phyloP scores from a whole-genome alignment of 2,797 vertebrate genomes.

The Siniperca scherzeri region DNA sequence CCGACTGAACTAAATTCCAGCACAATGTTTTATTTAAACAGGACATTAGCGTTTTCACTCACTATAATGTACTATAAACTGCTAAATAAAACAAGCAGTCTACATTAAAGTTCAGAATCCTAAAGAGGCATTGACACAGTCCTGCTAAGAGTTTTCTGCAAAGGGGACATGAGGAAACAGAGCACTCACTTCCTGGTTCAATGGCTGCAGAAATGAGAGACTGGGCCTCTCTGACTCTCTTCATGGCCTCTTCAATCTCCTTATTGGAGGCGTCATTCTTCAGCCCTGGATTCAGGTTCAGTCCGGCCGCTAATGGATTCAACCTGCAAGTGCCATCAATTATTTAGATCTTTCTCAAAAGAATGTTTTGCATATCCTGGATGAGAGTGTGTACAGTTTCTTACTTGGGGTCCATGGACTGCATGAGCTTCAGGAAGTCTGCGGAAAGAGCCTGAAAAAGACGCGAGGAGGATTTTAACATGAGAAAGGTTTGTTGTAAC shows the following conservation, averaged over 20 bases:
- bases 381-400: slow-evolving; percentile 45
- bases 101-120: neutral
- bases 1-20: neutral
- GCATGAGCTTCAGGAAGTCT: slow-evolving; percentile 98
- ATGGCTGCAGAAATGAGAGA: slow-evolving; percentile 98
- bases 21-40: too few relatives aligned
- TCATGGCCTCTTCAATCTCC: slow-evolving; percentile 99
- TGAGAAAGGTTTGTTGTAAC: neutral
- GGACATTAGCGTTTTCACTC: neutral
- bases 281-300: slow-evolving; percentile 91
- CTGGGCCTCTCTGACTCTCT: slow-evolving; percentile 97
- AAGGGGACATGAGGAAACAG: neutral
- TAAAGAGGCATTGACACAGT: neutral
- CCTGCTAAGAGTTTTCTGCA: neutral
- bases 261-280: slow-evolving; percentile 96
- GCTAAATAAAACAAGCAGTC: neutral
- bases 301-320: slow-evolving; percentile 94
- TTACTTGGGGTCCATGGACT: slow-evolving; percentile 99
- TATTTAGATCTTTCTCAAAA: slow-evolving; percentile 21
- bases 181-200: slow-evolving; percentile 93
- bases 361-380: too few relatives aligned
- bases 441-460: slow-evolving; percentile 91
- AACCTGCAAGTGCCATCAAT: slow-evolving; percentile 84
- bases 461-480: rapidly evolving
- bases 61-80: neutral